Evolutionary conservation across 1,140 invertebrate genomes (phyloP), one percentile per base, ranked within the genome.

Genomic region (Spodoptera litura): DNA sequence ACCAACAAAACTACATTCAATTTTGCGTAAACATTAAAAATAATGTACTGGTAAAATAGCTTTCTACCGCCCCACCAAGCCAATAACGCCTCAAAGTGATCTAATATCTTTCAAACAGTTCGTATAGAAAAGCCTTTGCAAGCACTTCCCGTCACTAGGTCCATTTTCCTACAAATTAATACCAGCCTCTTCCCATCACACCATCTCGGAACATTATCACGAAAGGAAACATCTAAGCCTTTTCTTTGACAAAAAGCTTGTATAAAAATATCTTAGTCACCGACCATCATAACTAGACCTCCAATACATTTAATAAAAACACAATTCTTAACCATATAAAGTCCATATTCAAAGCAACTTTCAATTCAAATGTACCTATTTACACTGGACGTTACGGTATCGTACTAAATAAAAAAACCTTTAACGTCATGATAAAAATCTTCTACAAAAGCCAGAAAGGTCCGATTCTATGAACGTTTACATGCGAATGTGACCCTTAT

Each of bases 351-450:
- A n/a, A 10, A 31, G 61, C 13, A 25, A 53, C 51, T 66, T 52
- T 25, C 4, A 13, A 20, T 49, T n/a, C 15, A 12, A 12, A 75
- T 1, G 20, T 58, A 38, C 35, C 49, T 2, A 15, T 9, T 13
- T 27, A 73, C 11, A 13, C 68, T 79, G 76, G 77, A 66, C 71
- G 20, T 66, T 77, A 35, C 77, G 51, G 80, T 82, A 84, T 80
- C 71, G 56, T 64, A 84, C 80, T 79, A 79, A 83, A 81, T 83
- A 83, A 83, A 81, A 81, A 81, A 84, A 79, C 79, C 81, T 82
- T 70, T 81, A 81, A 78, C 83, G 80, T 80, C 81, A 70, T 78
- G 78, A 84, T 84, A 84, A 84, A 83, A 81, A 78, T 80, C 64
- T 78, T 53, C 83, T 80, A 84, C 76, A 84, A 84, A 44, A 84